Conservation (phyloP, 92 coral and sea anemone species). For the Heteractis magnifica region DNA sequence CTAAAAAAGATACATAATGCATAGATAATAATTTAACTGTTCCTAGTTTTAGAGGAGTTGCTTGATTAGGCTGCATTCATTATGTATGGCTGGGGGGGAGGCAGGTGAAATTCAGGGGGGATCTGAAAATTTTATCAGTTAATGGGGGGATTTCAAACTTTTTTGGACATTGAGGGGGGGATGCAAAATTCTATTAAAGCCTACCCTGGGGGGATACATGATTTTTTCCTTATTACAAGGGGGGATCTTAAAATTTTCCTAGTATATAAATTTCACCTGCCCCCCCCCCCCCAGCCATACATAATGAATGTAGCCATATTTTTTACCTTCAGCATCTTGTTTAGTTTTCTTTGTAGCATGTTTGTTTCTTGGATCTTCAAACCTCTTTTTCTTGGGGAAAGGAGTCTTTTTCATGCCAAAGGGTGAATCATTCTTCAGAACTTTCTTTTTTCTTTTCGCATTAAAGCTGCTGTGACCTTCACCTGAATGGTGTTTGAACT, state of each 20-base stretch:
- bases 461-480: conserved; percentile 9
- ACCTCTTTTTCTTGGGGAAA: conserved; percentile 31
- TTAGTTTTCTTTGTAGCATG: not conserved
- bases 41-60: no score
- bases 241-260: no score
- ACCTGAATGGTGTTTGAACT: not conserved
- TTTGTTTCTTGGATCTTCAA: conserved; percentile 11
- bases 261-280: no score
- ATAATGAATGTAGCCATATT: not conserved
- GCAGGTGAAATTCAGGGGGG: no score
- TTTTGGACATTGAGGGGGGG: no score
- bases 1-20: not conserved
- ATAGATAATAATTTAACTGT: not conserved
- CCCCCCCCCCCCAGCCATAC: no score
- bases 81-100: no score
- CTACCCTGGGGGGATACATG: no score
- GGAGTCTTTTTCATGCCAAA: conserved; percentile 35
- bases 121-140: no score
- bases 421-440: conserved; percentile 31
- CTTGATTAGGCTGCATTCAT: not conserved
- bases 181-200: no score
- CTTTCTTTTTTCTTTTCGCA: conserved; percentile 18
- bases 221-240: no score
- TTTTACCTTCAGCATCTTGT: conserved; percentile 11
- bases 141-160: no score